Base-by-base conservation (phyloP, 1,140 invertebrate species). In the Cotesia vestalis region DNA sequence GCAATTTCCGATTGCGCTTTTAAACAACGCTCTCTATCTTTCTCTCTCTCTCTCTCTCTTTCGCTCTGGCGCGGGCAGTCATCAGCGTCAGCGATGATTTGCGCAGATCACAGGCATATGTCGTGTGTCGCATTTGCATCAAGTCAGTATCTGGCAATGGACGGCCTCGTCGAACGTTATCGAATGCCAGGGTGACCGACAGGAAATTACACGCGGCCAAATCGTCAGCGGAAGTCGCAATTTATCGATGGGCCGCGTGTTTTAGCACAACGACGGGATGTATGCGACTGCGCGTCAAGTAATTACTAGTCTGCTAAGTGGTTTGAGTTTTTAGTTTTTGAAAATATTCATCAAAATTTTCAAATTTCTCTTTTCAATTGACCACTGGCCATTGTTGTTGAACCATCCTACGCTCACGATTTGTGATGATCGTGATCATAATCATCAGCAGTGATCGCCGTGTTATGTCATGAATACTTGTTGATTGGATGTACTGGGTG, bases 1-100 rank as follows among this genome's bases (percentile, higher is more conserved):
- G 84, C 84, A 87, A 87, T 87, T 87, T 87, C 85, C 85, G 84
- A 86, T 86, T 79, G 81, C 80, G 27, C 27, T 27, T 27, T 27
- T 27, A 27, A 27, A 27, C 79, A 80, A 78, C 82, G 35, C 61
- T 27, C 27, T 27, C 27, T 27, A 9, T 46, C 11, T 11, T 11
- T 46, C 5, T 46, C 51, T 52, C 27, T 59, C 40, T 38, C 36
- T 38, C 36, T 36, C 62, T 57, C 17, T 38, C 36, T 36, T 38
- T 57, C 20, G 35, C 52, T 57, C 52, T 36, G 27, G 27, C 27
- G 1, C 1, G 27, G 1, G 27, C 1, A 27, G n/a, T 55, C 59
- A n/a, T 12, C 62, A 12, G 9, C 40, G 5, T 63, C 59, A 71
- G 53, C 38, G 14, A 51, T 46, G 40, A 27, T 27, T 27, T 27